Percentiles rank a stretch among this genome's conserved stretches.
Evolutionary conservation across 2,113 vertebrate genomes (phyloP).

Genomic region (Paracanthobrama guichenoti): DNA sequence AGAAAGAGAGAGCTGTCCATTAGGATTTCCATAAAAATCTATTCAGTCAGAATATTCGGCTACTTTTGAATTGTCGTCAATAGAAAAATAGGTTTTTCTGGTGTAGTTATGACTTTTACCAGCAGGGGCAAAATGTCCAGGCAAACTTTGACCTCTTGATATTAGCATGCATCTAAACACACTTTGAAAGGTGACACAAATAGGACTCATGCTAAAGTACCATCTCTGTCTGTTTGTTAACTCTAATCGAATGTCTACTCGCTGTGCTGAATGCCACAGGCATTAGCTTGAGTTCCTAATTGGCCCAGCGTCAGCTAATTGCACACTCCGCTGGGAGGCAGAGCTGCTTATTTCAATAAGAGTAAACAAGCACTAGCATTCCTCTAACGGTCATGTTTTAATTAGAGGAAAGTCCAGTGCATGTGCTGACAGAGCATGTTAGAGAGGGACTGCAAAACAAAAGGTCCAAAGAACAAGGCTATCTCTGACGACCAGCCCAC

Average conservation of each 20-base stretch:
- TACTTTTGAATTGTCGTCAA: not conserved
- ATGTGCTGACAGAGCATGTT: constrained; percentile 16
- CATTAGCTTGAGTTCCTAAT: constrained; percentile 32
- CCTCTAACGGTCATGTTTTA: constrained; percentile 29
- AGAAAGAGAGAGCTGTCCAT: not conserved
- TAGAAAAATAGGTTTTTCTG: not conserved
- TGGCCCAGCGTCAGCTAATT: constrained; percentile 32
- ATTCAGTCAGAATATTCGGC: not conserved
- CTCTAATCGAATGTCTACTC: constrained; percentile 10
- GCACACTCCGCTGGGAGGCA: constrained; percentile 22
- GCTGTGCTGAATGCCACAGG: constrained; percentile 24
- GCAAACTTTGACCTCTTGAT: constrained; percentile 11
- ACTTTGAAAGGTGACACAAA: not conserved
- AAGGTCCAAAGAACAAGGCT: not conserved
- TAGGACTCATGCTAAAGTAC: not conserved
- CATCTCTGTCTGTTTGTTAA: constrained; percentile 14
- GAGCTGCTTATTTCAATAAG: constrained; percentile 26
- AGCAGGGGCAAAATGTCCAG: not conserved
- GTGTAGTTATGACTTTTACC: not conserved
- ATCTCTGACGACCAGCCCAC: not conserved
- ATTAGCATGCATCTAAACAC: not conserved
- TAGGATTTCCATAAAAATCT: not conserved
- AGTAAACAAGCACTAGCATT: constrained; percentile 40
- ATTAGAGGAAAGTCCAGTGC: constrained; percentile 16
- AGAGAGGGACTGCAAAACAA: not conserved